Conservation (phyloP, 2,888 invertebrate species). For the Deilephila porcellus region DNA sequence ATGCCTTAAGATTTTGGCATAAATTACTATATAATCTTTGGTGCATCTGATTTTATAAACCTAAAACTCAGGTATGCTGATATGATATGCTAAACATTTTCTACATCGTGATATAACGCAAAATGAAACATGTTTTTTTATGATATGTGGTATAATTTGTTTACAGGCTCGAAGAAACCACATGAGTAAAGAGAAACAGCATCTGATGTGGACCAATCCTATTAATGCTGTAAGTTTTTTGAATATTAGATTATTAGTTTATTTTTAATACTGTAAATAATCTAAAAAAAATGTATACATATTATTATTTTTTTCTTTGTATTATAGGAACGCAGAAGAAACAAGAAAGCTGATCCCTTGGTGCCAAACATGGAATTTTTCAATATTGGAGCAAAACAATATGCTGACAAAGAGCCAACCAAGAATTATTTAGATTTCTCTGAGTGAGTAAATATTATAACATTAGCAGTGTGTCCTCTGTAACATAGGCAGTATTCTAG, state of each 20-base stretch:
- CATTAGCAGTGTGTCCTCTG: neutral
- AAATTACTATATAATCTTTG: too few relatives aligned
- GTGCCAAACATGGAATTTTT: constrained; percentile 73
- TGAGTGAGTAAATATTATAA: constrained; percentile 66
- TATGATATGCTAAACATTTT: too few relatives aligned
- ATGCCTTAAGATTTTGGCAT: too few relatives aligned
- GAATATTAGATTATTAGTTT: too few relatives aligned
- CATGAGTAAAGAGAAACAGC: constrained; percentile 50
- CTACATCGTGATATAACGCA: too few relatives aligned
- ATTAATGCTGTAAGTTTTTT: constrained; percentile 64
- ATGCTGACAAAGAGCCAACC: constrained; percentile 54
- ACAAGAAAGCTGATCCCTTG: constrained; percentile 66
- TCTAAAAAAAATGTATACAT: constrained; percentile 6
- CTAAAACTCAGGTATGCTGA: too few relatives aligned
- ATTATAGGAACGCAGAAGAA: constrained; percentile 58
- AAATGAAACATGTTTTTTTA: neutral
- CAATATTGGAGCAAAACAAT: constrained; percentile 64
- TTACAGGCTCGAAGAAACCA: constrained; percentile 61
- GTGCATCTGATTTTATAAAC: too few relatives aligned
- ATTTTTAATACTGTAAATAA: neutral
- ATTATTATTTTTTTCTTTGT: constrained; percentile 27
- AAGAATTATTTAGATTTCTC: constrained; percentile 74
- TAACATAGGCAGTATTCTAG: neutral
- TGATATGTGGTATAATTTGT: constrained; percentile 35
- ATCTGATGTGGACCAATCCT: constrained; percentile 68